These are phyloP conservation scores for Metacarcinus magister DNA, from an alignment of 2,888 invertebrate species.

Conservation along the genomic window DNA sequence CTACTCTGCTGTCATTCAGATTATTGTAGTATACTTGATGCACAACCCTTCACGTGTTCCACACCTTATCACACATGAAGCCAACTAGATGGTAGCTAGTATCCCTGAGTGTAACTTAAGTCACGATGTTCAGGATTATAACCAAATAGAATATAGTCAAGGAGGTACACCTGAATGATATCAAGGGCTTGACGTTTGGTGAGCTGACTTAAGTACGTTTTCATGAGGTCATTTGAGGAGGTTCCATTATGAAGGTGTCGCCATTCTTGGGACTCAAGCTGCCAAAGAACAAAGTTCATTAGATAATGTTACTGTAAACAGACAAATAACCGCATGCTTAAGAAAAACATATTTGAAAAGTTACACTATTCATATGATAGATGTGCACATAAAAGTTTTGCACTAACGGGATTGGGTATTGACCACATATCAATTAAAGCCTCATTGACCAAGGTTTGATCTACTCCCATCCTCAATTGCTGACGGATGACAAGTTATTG, in stretches of 20 bases:
- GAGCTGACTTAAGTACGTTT: constrained; percentile 46
- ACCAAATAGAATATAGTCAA: constrained; percentile 53
- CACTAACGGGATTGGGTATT: too few relatives aligned
- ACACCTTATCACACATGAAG: too few relatives aligned
- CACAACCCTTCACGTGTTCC: too few relatives aligned
- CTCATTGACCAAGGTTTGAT: not conserved
- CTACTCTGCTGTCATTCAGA: too few relatives aligned
- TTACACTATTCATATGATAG: too few relatives aligned
- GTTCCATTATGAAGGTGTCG: constrained; percentile 43
- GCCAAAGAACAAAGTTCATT: not conserved
- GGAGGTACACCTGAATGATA: constrained; percentile 44
- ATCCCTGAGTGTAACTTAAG: not conserved
- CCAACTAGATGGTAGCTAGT: not conserved
- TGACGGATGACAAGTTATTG: not conserved
- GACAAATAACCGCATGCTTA: not conserved
- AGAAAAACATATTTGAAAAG: not conserved
- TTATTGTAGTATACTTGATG: too few relatives aligned
- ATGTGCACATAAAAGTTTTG: too few relatives aligned
- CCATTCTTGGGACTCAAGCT: constrained; percentile 63
- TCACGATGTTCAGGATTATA: not conserved
- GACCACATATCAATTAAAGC: not conserved
- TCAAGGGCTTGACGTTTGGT: not conserved
- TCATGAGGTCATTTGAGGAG: constrained; percentile 19
- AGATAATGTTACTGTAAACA: not conserved
- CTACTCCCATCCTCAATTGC: not conserved